Evolutionary conservation across 2,888 invertebrate genomes (phyloP), one percentile per base, ranked within the genome.

Genomic region (Seladonia tumulorum): DNA sequence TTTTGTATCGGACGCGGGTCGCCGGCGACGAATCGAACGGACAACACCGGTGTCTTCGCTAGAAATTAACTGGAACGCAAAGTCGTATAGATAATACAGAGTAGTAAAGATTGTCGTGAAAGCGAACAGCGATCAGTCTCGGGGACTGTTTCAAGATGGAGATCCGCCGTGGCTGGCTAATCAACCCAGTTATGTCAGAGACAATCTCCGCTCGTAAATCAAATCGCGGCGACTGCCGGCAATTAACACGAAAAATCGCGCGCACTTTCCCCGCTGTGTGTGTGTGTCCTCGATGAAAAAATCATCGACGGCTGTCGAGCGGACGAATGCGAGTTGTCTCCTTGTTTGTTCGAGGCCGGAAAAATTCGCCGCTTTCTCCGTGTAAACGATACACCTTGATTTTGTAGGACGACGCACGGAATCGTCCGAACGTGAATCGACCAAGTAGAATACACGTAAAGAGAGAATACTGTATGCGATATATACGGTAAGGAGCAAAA

Each of bases 121-220:
- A 70, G 76, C 39, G 22, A 42, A 18, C n/a, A n/a, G n/a, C 57
- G 39, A 29, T 57, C 53, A 60, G 25, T 74, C 45, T 57, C 73
- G 53, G 29, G 25, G 71, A 70, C 49, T 29, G 74, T 49, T 45
- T 77, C 25, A 42, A 82, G 76, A 73, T 39, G n/a, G 71, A 47
- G 74, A 77, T 79, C 77, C 74, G 63, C 18, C 76, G 29, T 42
- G 16, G 60, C 68, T 35, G 22, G 22, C 83, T 83, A 86, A 79
- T 89, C 87, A 89, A 87, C 73, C 89, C 76, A 80, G 74, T 89
- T 89, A 83, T 49, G 87, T 77, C 87, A 63, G 35, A 49, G 79
- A 82, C 82, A 87, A 87, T 89, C 87, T 86, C 83, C 70, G 81
- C 78, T 83, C 79, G 82, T 80, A 81, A 89, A 87, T 89, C 86